These are phyloP conservation scores for Geophilus truncorum DNA, from an alignment of 2,888 invertebrate genomes.

Conservation along the genomic window DNA sequence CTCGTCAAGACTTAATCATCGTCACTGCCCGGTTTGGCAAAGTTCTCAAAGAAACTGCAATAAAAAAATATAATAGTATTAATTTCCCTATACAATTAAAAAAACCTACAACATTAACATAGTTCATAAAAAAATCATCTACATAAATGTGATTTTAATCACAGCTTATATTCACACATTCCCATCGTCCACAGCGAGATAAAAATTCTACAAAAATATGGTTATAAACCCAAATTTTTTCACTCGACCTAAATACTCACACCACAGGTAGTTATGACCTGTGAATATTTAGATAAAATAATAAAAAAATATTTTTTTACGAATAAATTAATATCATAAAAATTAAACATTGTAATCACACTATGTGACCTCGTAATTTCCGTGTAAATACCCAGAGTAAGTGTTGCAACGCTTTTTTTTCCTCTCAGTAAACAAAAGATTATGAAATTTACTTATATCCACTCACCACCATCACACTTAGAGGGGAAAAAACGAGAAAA, in stretches of 20 bases:
- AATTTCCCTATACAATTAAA: background rate
- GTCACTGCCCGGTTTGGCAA: background rate
- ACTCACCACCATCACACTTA: too few species aligned
- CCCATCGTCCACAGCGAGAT: too few species aligned
- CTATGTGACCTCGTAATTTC: background rate
- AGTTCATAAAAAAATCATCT: too few species aligned
- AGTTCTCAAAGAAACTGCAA: background rate
- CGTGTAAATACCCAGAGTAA: background rate
- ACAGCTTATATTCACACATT: background rate
- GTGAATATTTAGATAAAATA: background rate
- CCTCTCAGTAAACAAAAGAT: background rate
- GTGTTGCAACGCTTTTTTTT: too few species aligned
- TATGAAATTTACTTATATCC: background rate
- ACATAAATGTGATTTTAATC: background rate
- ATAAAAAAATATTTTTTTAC: background rate
- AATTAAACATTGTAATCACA: background rate
- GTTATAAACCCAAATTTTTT: background rate
- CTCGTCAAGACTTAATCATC: background rate
- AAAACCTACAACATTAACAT: too few species aligned
- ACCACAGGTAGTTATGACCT: background rate
- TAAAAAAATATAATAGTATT: background rate
- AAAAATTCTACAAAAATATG: too few species aligned
- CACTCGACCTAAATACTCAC: background rate
- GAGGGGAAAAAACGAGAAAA: background rate
- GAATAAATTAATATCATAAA: background rate